Conservation (phyloP, 1,140 invertebrate genomes). For the Aphis craccivora region DNA sequence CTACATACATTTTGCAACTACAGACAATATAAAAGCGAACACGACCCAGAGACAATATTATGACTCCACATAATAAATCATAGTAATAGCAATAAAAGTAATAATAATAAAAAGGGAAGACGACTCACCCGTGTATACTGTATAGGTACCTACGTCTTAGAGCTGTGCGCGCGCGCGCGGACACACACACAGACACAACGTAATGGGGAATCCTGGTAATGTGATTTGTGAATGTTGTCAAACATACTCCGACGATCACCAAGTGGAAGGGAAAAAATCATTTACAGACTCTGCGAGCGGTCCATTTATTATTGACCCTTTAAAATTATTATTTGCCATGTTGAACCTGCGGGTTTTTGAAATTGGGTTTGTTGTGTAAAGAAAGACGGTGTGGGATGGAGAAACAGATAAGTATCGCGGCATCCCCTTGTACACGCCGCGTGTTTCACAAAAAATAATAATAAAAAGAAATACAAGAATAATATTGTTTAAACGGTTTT, state of each 20-base stretch:
- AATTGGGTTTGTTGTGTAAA: slow-evolving; percentile 41
- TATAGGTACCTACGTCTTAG: not conserved
- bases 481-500: slow-evolving; percentile 55
- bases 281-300: slow-evolving; percentile 58
- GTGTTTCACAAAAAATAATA: slow-evolving; percentile 39
- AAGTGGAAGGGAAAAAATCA: slow-evolving; percentile 40
- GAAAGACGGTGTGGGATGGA: slow-evolving; percentile 35
- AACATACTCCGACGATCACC: slow-evolving; percentile 32
- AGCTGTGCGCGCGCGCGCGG: not conserved
- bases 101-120: slow-evolving; percentile 52
- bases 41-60: slow-evolving; percentile 48
- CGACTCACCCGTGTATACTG: not conserved
- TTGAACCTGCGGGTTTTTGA: slow-evolving; percentile 51
- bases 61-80: slow-evolving; percentile 54
- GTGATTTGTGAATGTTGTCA: slow-evolving; percentile 56
- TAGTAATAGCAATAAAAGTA: slow-evolving; percentile 41
- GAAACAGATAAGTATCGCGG: slow-evolving; percentile 53
- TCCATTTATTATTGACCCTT: slow-evolving; percentile 58
- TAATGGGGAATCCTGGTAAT: slow-evolving; percentile 50
- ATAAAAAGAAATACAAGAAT: slow-evolving; percentile 51
- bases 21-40: slow-evolving; percentile 49
- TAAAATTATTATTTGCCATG: slow-evolving; percentile 58
- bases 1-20: slow-evolving; percentile 33
- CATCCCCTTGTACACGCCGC: slow-evolving; percentile 39
- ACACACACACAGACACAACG: not conserved